Evolutionary conservation across 2,888 invertebrate species (phyloP), one percentile per base, ranked within the genome.

Genomic region (Cistogaster globosa): DNA sequence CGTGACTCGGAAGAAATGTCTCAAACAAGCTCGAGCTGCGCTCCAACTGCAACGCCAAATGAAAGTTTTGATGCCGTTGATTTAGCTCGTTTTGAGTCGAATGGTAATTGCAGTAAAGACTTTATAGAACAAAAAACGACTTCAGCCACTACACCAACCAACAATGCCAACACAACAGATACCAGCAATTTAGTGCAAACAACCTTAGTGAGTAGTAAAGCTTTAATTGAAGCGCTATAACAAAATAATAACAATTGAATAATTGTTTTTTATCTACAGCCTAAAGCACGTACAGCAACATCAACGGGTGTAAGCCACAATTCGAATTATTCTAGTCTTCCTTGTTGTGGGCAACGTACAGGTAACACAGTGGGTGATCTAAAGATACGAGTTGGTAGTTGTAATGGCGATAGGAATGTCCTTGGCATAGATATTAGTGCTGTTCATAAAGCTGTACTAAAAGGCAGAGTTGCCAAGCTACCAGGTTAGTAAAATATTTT

Each of bases 341-440:
- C 93, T 63, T 92, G 92, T 82, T 91, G 92, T 72, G 92, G 91
- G 20, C 90, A 89, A 85, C 87, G 89, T 69, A 80, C 79, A 84
- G 14, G 38, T 26, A 58, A 51, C 38, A 88, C 85, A 57, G 85
- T 86, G 5, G 63, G 89, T 62, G 88, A 88, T 38, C 75, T 85
- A 55, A 87, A 87, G 57, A 20, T 78, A 20, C 86, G 90, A 36
- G 86, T 88, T 22, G 91, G 91, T 67, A 92, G 91, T 87, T 92
- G 91, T 86, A 92, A 91, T 87, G 91, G 90, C 14, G 92, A 91
- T 14, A 89, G 92, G n/a, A 92, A 92, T 87, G 89, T 89, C 45
- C 88, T 93, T 63, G 93, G 93, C 76, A 92, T 93, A 75, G 92
- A 92, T 86, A 93, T 93, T 68, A 93, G 92, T 86, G 93, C 93